These are phyloP conservation scores for Thymelicus acteon DNA, from an alignment of 2,888 invertebrate species.

Conservation along the genomic window DNA sequence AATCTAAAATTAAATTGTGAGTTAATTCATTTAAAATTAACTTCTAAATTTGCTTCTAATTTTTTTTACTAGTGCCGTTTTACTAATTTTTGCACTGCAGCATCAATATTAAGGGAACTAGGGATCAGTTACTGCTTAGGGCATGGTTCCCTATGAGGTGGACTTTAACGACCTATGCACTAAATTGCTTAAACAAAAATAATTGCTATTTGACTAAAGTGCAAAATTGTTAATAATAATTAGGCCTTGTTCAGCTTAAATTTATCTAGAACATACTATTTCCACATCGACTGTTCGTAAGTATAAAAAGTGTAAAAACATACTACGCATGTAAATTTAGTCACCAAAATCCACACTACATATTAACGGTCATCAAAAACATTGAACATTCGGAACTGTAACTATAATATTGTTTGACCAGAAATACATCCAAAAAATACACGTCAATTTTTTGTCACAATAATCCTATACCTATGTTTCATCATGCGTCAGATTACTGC, in stretches of 20 bases:
- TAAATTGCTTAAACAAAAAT: not conserved
- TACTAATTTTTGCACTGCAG: not conserved
- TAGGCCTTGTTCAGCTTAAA: slow-evolving; percentile 19
- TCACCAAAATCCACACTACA: slow-evolving; percentile 27
- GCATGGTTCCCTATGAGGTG: no score
- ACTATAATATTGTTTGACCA: slow-evolving; percentile 9
- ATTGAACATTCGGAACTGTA: not conserved
- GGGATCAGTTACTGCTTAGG: no score
- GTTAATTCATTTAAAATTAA: no score
- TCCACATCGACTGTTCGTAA: slow-evolving; percentile 7
- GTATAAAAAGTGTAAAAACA: slow-evolving; percentile 30
- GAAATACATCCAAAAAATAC: slow-evolving; percentile 33
- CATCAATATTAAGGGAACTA: no score
- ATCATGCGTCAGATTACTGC: slow-evolving; percentile 6
- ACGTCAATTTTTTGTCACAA: slow-evolving; percentile 1
- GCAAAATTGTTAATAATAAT: slow-evolving; percentile 1
- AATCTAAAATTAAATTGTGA: slow-evolving; percentile 2
- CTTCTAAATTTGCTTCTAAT: not conserved
- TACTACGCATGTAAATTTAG: slow-evolving; percentile 29
- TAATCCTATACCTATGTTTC: slow-evolving; percentile 14
- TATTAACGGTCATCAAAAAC: slow-evolving; percentile 28
- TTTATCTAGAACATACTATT: not conserved
- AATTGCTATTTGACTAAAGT: not conserved
- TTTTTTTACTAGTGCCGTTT: not conserved
- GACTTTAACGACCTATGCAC: not conserved